Conservation (phyloP, 1,140 invertebrate genomes). For the Conus betulinus region DNA sequence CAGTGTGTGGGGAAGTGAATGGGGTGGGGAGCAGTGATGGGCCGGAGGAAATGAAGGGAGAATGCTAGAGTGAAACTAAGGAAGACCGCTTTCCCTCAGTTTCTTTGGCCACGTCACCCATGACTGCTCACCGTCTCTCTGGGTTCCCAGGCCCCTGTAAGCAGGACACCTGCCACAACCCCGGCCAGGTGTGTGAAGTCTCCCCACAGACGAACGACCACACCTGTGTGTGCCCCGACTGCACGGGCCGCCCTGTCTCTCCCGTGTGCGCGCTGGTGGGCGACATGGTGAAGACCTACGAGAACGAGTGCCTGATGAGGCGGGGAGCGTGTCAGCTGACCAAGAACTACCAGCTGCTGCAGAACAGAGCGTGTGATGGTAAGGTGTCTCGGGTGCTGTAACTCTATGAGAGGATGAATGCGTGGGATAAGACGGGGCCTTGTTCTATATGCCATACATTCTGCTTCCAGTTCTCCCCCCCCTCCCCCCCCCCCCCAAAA, state of each 20-base stretch:
- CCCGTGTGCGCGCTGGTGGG: constrained; percentile 35
- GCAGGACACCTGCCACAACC: constrained; percentile 9
- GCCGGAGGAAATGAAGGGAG: too few species aligned
- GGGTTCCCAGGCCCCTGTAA: constrained; percentile 11
- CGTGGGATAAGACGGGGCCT: too few species aligned
- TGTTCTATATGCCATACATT: too few species aligned
- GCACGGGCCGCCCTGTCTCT: neutral
- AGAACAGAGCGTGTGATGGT: constrained; percentile 7
- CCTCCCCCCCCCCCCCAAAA: neutral
- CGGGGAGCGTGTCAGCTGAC: constrained; percentile 24
- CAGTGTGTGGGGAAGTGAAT: too few species aligned
- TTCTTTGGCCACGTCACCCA: neutral
- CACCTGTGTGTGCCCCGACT: constrained; percentile 24
- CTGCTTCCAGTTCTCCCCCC: neutral
- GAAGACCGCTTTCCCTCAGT: neutral
- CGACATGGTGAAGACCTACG: constrained; percentile 10
- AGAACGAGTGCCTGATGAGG: constrained; percentile 27
- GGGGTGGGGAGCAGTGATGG: too few species aligned
- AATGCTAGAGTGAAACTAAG: too few species aligned
- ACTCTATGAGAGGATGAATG: too few species aligned
- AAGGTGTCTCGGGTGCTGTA: neutral
- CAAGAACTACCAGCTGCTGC: constrained; percentile 1
- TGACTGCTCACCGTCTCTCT: neutral
- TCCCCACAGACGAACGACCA: too few species aligned
- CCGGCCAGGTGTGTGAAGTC: constrained; percentile 28